Evolutionary conservation across 2,113 vertebrate species (phyloP).

Genomic region (Zootoca vivipara): DNA sequence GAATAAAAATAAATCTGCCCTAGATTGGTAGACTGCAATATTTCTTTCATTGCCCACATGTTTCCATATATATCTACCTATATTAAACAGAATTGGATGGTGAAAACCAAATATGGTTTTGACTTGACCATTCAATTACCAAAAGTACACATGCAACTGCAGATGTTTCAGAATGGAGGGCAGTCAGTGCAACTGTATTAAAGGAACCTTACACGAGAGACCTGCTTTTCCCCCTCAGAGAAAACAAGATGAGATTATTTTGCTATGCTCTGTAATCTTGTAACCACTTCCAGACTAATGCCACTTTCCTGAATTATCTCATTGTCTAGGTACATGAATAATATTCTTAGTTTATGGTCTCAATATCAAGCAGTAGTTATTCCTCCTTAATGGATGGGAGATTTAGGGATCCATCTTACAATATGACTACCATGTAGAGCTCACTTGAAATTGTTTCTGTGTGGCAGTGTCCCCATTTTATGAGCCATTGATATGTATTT

Average conservation of each 20-base stretch:
- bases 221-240: not conserved
- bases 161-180: not conserved
- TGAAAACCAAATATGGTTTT: conserved; percentile 2
- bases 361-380: not conserved
- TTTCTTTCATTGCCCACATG: not conserved
- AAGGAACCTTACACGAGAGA: not conserved
- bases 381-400: not conserved
- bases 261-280: not conserved
- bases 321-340: not conserved
- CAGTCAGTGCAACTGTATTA: not conserved
- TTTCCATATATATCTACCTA: not conserved
- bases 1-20: not conserved
- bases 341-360: not conserved
- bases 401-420: not conserved
- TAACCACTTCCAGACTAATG: not conserved
- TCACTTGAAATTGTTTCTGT: not conserved
- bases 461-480: not conserved
- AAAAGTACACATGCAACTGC: not conserved
- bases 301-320: not conserved
- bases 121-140: not conserved
- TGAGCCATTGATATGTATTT: not conserved
- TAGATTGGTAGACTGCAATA: not conserved
- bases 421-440: not conserved
- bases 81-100: not conserved
- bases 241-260: conserved; percentile 5